Conservation (phyloP, 2,113 vertebrate genomes). For the Nycticebus coucang region DNA sequence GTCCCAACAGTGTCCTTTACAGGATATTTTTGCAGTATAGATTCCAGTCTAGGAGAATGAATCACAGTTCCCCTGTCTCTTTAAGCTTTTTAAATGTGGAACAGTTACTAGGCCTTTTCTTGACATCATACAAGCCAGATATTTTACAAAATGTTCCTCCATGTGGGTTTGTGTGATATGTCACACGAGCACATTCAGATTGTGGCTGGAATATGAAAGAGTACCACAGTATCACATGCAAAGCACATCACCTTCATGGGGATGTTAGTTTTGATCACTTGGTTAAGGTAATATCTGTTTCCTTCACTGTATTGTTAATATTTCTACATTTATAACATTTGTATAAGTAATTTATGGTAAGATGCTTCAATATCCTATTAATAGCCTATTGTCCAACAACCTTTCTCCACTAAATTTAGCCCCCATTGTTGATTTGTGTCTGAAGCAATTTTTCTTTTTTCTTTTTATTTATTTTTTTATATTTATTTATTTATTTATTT, state of each 20-base stretch:
- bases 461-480: too few relatives aligned
- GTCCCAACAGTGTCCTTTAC: not conserved
- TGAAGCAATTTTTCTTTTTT: conserved; percentile 22
- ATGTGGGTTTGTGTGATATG: too few relatives aligned
- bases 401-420: conserved; percentile 15
- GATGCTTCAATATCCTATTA: not conserved
- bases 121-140: not conserved
- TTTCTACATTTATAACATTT: not conserved
- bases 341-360: not conserved
- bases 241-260: not conserved
- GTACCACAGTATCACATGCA: not conserved
- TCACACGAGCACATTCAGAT: not conserved
- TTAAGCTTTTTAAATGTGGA: not conserved
- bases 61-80: not conserved
- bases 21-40: not conserved
- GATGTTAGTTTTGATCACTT: conserved; percentile 21
- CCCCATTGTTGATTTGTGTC: not conserved
- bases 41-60: not conserved
- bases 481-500: too few relatives aligned
- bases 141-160: not conserved
- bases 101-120: not conserved
- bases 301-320: not conserved
- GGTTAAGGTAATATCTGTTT: not conserved
- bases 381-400: not conserved
- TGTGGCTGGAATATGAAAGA: not conserved